Conservation (phyloP, 2,797 vertebrate species). For the Rhinogobio ventralis region DNA sequence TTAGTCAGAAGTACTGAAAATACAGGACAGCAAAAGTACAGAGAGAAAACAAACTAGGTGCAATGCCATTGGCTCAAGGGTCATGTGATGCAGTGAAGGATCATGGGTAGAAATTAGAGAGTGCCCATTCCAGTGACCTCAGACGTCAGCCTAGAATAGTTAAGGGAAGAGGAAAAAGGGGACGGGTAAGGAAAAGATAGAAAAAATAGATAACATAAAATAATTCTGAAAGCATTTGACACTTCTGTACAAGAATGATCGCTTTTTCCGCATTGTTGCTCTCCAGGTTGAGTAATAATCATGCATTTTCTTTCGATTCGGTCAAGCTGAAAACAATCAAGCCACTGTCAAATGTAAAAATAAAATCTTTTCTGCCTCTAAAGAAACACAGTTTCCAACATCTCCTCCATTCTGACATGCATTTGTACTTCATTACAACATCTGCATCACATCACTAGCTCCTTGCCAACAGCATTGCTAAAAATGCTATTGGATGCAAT, state of each 20-base stretch:
- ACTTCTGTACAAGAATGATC: conserved; percentile 66
- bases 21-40: conserved; percentile 77
- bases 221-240: conserved; percentile 72
- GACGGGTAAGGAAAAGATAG: conserved; percentile 63
- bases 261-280: conserved; percentile 50
- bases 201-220: conserved; percentile 74
- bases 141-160: conserved; percentile 94
- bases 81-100: conserved; percentile 83
- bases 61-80: conserved; percentile 83
- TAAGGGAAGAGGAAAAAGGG: conserved; percentile 68
- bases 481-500: conserved; percentile 54
- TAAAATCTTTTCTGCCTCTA: conserved; percentile 14
- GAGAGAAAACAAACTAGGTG: conserved; percentile 77
- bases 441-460: conserved; percentile 69
- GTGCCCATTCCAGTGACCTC: conserved; percentile 99
- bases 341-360: conserved; percentile 37
- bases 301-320: conserved; percentile 53
- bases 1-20: conserved; percentile 70
- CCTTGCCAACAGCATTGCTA: conserved; percentile 68
- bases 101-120: conserved; percentile 86
- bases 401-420: conserved; percentile 25
- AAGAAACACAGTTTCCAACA: conserved; percentile 32
- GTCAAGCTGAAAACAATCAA: conserved; percentile 49
- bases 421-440: conserved; percentile 25
- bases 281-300: conserved; percentile 39